Evolutionary conservation across 2,797 vertebrate genomes (phyloP).

Genomic region (Falco berigora): DNA sequence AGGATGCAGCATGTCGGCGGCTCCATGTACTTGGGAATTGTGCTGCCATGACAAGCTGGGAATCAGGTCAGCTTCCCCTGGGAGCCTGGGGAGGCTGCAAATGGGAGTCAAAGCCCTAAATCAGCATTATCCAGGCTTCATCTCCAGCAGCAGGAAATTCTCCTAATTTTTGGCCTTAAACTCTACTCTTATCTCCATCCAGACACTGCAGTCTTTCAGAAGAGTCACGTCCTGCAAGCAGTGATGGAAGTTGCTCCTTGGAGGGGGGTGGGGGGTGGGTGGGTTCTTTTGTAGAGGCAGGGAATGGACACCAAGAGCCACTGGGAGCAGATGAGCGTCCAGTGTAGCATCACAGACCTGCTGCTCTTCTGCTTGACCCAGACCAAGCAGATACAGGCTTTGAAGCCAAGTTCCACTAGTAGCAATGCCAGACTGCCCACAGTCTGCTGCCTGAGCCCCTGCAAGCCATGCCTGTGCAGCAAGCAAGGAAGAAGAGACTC

Average conservation of each 20-base stretch:
- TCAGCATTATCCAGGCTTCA: not conserved
- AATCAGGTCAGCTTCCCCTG: not conserved
- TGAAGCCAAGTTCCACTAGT: not conserved
- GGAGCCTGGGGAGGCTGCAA: not conserved
- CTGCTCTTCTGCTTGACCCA: not conserved
- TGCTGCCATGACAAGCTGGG: accelerated
- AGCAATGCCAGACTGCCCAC: not conserved
- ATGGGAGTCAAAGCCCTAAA: not conserved
- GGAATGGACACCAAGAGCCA: not conserved
- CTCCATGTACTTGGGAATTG: not conserved
- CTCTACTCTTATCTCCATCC: not conserved
- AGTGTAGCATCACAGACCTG: not conserved
- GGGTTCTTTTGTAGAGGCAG: not conserved
- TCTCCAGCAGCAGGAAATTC: not conserved
- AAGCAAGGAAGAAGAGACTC: not conserved
- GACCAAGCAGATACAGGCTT: not conserved
- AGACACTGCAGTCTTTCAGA: not conserved
- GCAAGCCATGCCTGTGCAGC: not conserved
- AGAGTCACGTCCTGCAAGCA: not conserved
- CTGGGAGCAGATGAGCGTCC: not conserved
- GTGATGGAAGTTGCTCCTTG: not conserved
- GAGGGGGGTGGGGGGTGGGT: too few species aligned
- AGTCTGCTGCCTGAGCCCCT: not conserved
- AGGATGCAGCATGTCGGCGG: not conserved
- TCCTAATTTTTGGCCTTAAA: not conserved